Evolutionary conservation across 1,140 invertebrate species (phyloP).

Genomic region (Reticulitermes speratus): DNA sequence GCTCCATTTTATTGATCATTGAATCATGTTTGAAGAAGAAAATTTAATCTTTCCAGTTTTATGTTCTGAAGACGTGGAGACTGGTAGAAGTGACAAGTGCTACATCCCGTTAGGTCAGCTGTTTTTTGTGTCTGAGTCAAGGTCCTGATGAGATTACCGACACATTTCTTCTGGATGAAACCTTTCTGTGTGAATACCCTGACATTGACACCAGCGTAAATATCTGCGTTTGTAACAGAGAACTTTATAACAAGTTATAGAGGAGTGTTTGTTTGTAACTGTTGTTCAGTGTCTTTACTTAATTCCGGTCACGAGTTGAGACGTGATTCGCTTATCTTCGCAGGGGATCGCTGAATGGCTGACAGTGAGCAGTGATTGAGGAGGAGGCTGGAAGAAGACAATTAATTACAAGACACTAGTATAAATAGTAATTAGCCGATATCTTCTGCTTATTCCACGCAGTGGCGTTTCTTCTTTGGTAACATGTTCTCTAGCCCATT

Average conservation of each 20-base stretch:
- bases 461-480: not conserved
- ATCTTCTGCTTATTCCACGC: not conserved
- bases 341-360: not conserved
- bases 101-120: not conserved
- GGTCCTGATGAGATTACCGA: not conserved
- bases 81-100: not conserved
- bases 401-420: not conserved
- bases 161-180: not conserved
- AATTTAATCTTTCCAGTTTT: too few species aligned
- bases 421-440: not conserved
- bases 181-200: not conserved
- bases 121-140: not conserved
- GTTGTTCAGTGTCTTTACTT: not conserved
- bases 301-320: not conserved
- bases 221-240: not conserved
- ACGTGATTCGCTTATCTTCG: not conserved
- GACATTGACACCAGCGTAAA: not conserved
- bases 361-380: too few species aligned
- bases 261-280: not conserved
- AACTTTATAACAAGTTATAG: not conserved
- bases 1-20: too few species aligned
- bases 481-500: not conserved
- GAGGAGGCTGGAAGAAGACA: not conserved
- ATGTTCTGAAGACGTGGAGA: not conserved
- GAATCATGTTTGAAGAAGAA: too few species aligned